These are phyloP conservation scores for Notocelia uddmanniana DNA, from an alignment of 2,888 invertebrate species.

Conservation along the genomic window DNA sequence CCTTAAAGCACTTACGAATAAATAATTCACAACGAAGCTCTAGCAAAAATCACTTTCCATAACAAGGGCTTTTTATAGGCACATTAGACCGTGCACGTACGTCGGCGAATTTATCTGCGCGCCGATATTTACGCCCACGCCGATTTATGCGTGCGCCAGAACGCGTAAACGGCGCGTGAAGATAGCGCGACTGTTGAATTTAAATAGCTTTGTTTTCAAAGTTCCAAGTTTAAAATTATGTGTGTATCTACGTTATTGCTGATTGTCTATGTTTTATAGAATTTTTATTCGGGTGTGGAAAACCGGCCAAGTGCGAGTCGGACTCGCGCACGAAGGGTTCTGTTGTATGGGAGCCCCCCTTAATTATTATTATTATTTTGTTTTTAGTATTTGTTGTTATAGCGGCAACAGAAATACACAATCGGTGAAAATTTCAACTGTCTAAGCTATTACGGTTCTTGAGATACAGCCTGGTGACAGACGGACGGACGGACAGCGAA, in stretches of 20 bases:
- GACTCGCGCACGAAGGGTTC: too few species aligned
- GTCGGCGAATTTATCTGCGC: constrained; percentile 5
- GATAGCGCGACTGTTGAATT: constrained; percentile 18
- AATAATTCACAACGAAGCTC: constrained; percentile 4
- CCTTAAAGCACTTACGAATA: neutral
- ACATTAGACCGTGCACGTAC: constrained; percentile 17
- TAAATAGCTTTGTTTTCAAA: constrained; percentile 25
- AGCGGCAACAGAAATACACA: too few species aligned
- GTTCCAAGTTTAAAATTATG: neutral
- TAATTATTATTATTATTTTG: too few species aligned
- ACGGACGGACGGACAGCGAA: too few species aligned
- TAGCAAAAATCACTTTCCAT: constrained; percentile 13
- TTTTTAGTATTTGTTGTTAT: too few species aligned
- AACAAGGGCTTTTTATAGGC: constrained; percentile 12
- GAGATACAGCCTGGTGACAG: too few species aligned
- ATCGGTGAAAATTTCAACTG: too few species aligned
- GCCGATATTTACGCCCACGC: constrained; percentile 26
- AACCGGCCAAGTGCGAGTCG: too few species aligned
- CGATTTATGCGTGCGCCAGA: constrained; percentile 29
- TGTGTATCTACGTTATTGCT: neutral
- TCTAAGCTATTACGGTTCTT: too few species aligned
- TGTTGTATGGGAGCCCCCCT: too few species aligned
- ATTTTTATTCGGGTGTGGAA: neutral
- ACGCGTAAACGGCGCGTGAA: constrained; percentile 23
- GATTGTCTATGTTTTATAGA: neutral